Base-by-base conservation (phyloP, 2,797 vertebrate genomes). In the Nannoperca obscura region DNA sequence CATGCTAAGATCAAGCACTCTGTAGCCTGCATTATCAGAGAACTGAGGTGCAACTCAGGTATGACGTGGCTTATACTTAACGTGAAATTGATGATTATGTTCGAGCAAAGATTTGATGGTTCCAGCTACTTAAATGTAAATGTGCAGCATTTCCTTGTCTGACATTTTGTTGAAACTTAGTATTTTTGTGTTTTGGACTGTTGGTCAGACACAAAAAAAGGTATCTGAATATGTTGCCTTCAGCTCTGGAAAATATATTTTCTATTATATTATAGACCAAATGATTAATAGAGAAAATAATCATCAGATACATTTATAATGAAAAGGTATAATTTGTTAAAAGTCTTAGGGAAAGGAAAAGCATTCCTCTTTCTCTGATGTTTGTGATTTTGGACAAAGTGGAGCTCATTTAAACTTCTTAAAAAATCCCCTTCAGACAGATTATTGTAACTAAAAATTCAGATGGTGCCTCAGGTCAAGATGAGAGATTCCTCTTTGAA, bases 401-500 rank as follows among this genome's bases (percentile, higher is more conserved):
- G 13, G 6, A 44, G 0, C 59, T 67, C 38, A 10, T 12, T 69
- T n/a, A n/a, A 70, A 79, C 40, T 53, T 17, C 24, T 47, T 27
- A 22, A 66, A 69, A 74, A 44, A 19, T 7, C 27, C 27, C 70
- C 59, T 22, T 27, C 2, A 54, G 68, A 71, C 59, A 81, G 61
- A 76, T 71, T 52, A 66, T 40, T 34, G 5, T 27, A 54, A 42
- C 24, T 63, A 9, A 53, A 64, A 3, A 83, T 69, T 62, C 3
- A 62, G 50, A 42, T 10, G 5, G 17, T 0, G 46, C 77, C 38
- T 8, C 47, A 8, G 76, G 77, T 70, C 57, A 46, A 11, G 22
- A 85, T 69, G 36, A 76, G 32, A 76, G 12, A 66, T 38, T 32
- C n/a, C 55, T 64, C 57, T 81, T 71, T 60, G 13, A 78, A 74